These are phyloP conservation scores for Oxygymnocypris stewartii DNA, from an alignment of 2,113 vertebrate species.

Conservation along the genomic window DNA sequence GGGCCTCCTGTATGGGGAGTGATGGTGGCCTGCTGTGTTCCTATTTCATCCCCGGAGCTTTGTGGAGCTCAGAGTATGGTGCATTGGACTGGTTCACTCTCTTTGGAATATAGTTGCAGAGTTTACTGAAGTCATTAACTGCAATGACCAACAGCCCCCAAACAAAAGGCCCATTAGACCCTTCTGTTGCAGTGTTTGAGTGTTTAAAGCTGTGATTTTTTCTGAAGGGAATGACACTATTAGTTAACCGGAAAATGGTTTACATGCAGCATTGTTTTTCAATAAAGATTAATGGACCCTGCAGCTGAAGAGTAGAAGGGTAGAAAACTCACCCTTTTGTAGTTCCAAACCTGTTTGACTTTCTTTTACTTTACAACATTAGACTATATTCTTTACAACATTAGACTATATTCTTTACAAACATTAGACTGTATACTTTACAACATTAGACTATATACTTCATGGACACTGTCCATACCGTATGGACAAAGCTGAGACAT, in stretches of 20 bases:
- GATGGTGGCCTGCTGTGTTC: slow-evolving; percentile 52
- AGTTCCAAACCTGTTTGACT: background rate
- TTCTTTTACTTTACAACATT: too few relatives aligned
- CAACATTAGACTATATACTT: too few relatives aligned
- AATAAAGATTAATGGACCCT: slow-evolving; percentile 2
- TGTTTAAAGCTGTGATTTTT: background rate
- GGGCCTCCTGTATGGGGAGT: slow-evolving; percentile 47
- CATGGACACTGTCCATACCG: too few relatives aligned
- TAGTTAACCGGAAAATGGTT: background rate
- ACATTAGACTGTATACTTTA: too few relatives aligned
- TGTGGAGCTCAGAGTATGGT: slow-evolving; percentile 46
- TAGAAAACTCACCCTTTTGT: background rate
- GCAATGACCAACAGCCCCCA: slow-evolving; percentile 27
- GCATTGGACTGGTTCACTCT: slow-evolving; percentile 38
- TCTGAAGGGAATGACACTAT: background rate
- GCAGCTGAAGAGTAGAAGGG: background rate
- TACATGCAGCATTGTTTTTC: background rate
- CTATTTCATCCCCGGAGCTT: slow-evolving; percentile 40
- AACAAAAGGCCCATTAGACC: slow-evolving; percentile 46
- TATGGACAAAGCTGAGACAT: background rate
- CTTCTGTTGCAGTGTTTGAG: background rate
- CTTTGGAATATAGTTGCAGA: slow-evolving; percentile 35
- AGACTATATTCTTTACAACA: too few relatives aligned
- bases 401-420: too few relatives aligned
- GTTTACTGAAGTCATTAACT: slow-evolving; percentile 57